Evolutionary conservation across 2,888 invertebrate species (phyloP).

Genomic region (Hemicrepidius hirtus): DNA sequence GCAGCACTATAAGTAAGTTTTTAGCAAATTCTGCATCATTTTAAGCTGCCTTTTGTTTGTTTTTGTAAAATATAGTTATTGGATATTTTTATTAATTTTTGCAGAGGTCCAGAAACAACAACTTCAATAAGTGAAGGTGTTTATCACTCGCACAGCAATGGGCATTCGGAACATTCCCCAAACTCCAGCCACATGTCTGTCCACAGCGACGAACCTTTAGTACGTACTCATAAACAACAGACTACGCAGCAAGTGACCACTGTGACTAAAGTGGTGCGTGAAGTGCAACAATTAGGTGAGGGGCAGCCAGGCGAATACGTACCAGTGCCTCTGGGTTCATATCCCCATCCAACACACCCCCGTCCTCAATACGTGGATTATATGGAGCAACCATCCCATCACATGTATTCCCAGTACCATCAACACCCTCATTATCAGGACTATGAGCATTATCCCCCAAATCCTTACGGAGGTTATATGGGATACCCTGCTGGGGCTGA

Average conservation of each 20-base stretch:
- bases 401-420: conserved; percentile 73
- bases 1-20: conserved; percentile 80
- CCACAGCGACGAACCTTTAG: conserved; percentile 74
- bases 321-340: conserved; percentile 72
- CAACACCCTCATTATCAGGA: conserved; percentile 75
- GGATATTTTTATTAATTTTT: conserved; percentile 37
- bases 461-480: conserved; percentile 73
- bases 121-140: conserved; percentile 63
- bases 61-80: neutral
- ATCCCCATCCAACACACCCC: conserved; percentile 66
- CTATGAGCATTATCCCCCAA: conserved; percentile 75
- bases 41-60: conserved; percentile 18
- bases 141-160: conserved; percentile 76
- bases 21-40: conserved; percentile 3
- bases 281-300: conserved; percentile 77
- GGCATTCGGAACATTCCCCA: conserved; percentile 79
- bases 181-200: conserved; percentile 75
- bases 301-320: conserved; percentile 74
- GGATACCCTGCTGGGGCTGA: conserved; percentile 71
- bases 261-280: conserved; percentile 81
- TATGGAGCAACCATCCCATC: conserved; percentile 71
- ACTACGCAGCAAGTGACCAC: conserved; percentile 83
- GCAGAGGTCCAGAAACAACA: conserved; percentile 54
- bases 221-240: conserved; percentile 80
- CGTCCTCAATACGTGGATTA: conserved; percentile 73